Conservation (phyloP, 2,888 invertebrate species). For the Odontothrips loti region DNA sequence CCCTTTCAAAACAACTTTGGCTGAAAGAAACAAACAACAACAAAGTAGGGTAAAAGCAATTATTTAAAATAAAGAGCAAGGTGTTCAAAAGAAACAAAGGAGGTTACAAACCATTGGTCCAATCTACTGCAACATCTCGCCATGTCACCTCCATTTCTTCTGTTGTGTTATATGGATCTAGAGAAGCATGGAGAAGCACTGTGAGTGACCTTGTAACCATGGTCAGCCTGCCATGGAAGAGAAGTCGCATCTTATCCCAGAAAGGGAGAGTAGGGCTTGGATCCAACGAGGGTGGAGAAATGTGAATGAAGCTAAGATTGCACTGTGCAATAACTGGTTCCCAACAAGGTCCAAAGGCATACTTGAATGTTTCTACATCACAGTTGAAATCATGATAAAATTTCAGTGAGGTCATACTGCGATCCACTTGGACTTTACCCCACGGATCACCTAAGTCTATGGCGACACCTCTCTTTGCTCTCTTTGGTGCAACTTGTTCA, state of each 20-base stretch:
- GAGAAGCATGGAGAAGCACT: slow-evolving; percentile 87
- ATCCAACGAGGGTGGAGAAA: slow-evolving; percentile 79
- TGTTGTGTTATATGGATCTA: slow-evolving; percentile 97
- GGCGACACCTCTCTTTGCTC: slow-evolving; percentile 68
- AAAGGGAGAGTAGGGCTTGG: slow-evolving; percentile 91
- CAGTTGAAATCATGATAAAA: slow-evolving; percentile 97
- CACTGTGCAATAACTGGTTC: slow-evolving; percentile 93
- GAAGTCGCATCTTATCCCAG: slow-evolving; percentile 93
- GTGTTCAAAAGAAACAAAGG: slow-evolving; percentile 4
- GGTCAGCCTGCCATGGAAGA: slow-evolving; percentile 89
- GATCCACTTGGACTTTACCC: slow-evolving; percentile 72
- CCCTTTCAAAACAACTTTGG: slow-evolving; percentile 84
- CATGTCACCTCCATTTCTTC: slow-evolving; percentile 98
- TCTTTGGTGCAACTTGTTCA: slow-evolving; percentile 72
- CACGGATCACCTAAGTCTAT: slow-evolving; percentile 83
- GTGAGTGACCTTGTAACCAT: slow-evolving; percentile 83
- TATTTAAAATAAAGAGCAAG: not conserved
- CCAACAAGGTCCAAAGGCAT: slow-evolving; percentile 99
- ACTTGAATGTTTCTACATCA: slow-evolving; percentile 81
- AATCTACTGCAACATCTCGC: slow-evolving; percentile 88
- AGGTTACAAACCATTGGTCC: slow-evolving; percentile 80
- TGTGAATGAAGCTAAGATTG: slow-evolving; percentile 82
- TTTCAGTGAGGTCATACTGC: slow-evolving; percentile 91
- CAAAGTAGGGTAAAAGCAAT: not conserved
- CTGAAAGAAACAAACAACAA: slow-evolving; percentile 46